phyloP scores from a whole-genome alignment of 2,797 vertebrate genomes.

The Carduelis carduelis region DNA sequence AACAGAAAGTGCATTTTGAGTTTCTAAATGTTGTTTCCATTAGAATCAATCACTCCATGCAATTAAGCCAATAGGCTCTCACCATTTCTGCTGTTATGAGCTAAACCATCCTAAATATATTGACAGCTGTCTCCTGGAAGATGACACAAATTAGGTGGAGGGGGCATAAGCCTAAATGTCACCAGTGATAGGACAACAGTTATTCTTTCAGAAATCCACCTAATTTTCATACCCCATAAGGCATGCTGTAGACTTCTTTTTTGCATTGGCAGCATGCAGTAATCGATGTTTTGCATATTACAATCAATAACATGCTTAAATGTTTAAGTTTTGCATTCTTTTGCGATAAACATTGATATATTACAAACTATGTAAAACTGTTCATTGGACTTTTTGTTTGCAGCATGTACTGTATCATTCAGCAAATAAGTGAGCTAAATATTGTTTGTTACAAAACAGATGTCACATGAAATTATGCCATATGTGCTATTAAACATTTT shows the following conservation, averaged over 20 bases:
- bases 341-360: conserved; percentile 80
- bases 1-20: conserved; percentile 79
- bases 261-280: conserved; percentile 89
- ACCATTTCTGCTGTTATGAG: conserved; percentile 88
- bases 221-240: conserved; percentile 80
- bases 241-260: conserved; percentile 83
- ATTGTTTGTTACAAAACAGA: conserved; percentile 88
- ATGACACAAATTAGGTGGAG: conserved; percentile 69
- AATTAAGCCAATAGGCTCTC: conserved; percentile 88
- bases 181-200: conserved; percentile 68
- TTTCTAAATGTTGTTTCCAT: conserved; percentile 86
- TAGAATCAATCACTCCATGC: conserved; percentile 90
- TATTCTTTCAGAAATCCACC: conserved; percentile 75
- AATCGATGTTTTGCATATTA: conserved; percentile 82
- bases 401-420: conserved; percentile 81
- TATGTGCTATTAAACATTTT: conserved; percentile 86
- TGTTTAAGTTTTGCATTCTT: conserved; percentile 79
- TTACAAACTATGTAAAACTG: conserved; percentile 77
- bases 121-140: conserved; percentile 84
- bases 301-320: conserved; percentile 79
- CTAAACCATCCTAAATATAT: conserved; percentile 86
- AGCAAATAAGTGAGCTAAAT: conserved; percentile 86
- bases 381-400: conserved; percentile 82
- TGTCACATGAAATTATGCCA: conserved; percentile 87
- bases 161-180: conserved; percentile 82